Base-by-base conservation (phyloP, 2,888 invertebrate species). In the Hydroisotoma schaefferi region DNA sequence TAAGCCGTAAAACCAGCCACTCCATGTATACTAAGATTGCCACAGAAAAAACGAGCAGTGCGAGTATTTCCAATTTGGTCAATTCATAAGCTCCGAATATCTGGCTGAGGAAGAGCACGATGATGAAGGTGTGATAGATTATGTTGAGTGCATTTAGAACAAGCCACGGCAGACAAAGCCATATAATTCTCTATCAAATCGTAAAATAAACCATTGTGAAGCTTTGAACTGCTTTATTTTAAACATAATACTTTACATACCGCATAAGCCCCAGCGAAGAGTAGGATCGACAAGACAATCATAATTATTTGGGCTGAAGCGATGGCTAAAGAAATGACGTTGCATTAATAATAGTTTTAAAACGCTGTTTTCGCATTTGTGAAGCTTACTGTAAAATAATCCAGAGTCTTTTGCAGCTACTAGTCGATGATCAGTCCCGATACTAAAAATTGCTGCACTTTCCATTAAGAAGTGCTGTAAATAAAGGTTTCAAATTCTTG, bases 381-480 rank as follows among this genome's bases (percentile, higher is more conserved):
- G 8, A 3, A 18, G 12, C 5, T 52, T 60, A 54, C 57, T 57
- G 22, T 49, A 55, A 43, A 58, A 61, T 27, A 54, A 53, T 15
- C 53, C 48, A 20, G 57, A 57, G n/a, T 54, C 46, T 5, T 53
- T 49, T 26, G 57, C 53, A 2, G 43, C 49, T 4, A 61, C 54
- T 12, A 57, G 47, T n/a, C 57, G 22, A 27, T 61, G 57, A 26
- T 61, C 57, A 12, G 53, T 48, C 33, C 57, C 57, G 4, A 61
- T 26, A n/a, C 22, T 15, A 1, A 33, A 2, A n/a, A 61, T 6
- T n/a, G 55, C 40, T 10, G 29, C n/a, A 2, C 26, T 44, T 20
- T 61, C 61, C 22, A 58, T 22, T 15, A 25, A 22, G 22, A 57
- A 61, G 22, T 61, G 61, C 61, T 61, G 23, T 2, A 29, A n/a